Percentiles rank a stretch among this genome's conserved stretches.
Conservation (phyloP, 2,113 vertebrate genomes). For the mouse (Mus musculus) region GRCm39 chr10:53647501-53648000, state of each 20-base stretch:
- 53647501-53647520: not conserved
- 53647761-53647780: conserved; percentile 57
- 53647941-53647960: not conserved
- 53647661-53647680: not conserved
- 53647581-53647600: not conserved
- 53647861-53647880: not conserved
- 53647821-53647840: conserved; percentile 25
- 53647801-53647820: conserved; percentile 16
- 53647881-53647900: not conserved
- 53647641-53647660: conserved; percentile 52
- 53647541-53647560: not conserved
- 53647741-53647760: conserved; percentile 67
- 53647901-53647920: not conserved
- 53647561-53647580: conserved; percentile 20
- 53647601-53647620: not conserved
- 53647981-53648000: not conserved
- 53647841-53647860: not conserved
- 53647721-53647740: not conserved
- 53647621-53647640: not conserved
- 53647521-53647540: not conserved
- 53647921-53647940: not conserved
- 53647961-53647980: not conserved
- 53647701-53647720: not conserved
- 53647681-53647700: conserved; percentile 27
- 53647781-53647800: conserved; percentile 38